Percentiles rank a stretch among this genome's conserved stretches.
phyloP scores from a whole-genome alignment of 2,113 vertebrate genomes.

The Misgurnus mizolepis region DNA sequence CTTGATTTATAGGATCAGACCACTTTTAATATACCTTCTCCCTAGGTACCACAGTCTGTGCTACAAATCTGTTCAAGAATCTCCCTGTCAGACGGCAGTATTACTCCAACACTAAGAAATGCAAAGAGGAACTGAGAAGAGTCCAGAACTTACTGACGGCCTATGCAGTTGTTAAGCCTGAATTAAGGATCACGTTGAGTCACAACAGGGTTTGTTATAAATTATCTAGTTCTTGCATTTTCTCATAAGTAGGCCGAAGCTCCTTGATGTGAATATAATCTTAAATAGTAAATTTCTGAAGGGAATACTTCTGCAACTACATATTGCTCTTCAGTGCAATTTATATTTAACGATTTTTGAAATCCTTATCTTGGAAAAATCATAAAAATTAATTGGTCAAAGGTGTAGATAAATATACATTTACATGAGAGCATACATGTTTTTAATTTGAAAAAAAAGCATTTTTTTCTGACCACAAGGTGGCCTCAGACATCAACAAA shows the following conservation, averaged over 20 bases:
- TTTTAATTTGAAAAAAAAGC: not conserved
- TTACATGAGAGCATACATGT: too few relatives aligned
- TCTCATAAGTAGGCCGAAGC: too few relatives aligned
- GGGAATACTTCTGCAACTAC: too few relatives aligned
- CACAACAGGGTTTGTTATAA: conserved; percentile 86
- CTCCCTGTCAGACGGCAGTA: conserved; percentile 94
- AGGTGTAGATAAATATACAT: too few relatives aligned
- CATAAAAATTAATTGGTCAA: too few relatives aligned
- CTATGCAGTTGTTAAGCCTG: conserved; percentile 90
- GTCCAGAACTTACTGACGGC: conserved; percentile 86
- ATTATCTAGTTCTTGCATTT: not conserved
- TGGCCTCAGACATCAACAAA: conserved; percentile 64
- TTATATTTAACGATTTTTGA: too few relatives aligned
- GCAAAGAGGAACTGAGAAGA: conserved; percentile 93
- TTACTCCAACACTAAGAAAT: conserved; percentile 87
- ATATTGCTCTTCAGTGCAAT: too few relatives aligned
- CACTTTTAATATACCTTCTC: conserved; percentile 27
- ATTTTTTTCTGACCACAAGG: conserved; percentile 59
- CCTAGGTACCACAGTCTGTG: conserved; percentile 91
- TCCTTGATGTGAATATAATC: too few relatives aligned
- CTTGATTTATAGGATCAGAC: not conserved
- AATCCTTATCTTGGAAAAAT: too few relatives aligned
- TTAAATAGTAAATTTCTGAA: too few relatives aligned
- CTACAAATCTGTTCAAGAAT: conserved; percentile 88
- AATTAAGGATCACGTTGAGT: conserved; percentile 83